These are phyloP conservation scores for Chaenodraco wilsoni DNA, from an alignment of 2,797 vertebrate species.

Conservation along the genomic window DNA sequence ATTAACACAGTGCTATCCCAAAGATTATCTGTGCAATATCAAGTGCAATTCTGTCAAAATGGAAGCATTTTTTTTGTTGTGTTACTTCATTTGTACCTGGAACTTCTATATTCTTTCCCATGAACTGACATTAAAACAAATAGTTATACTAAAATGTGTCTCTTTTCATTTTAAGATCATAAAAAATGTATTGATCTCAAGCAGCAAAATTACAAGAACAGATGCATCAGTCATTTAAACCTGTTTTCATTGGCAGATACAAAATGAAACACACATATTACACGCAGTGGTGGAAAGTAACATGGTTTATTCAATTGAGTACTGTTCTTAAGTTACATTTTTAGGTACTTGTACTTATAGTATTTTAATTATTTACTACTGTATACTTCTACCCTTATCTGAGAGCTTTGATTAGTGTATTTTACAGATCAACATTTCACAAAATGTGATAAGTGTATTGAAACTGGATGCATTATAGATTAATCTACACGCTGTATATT, in stretches of 20 bases:
- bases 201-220: neutral
- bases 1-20: slow-evolving; percentile 32
- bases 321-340: neutral
- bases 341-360: neutral
- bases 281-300: neutral
- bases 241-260: neutral
- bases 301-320: neutral
- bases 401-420: neutral
- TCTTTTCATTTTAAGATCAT: neutral
- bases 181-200: neutral
- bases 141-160: neutral
- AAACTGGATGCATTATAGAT: neutral
- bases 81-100: slow-evolving; percentile 13
- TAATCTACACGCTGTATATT: neutral
- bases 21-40: slow-evolving; percentile 22
- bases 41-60: slow-evolving; percentile 8
- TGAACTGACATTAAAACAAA: slow-evolving; percentile 34
- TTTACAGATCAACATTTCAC: neutral
- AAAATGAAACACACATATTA: neutral
- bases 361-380: neutral
- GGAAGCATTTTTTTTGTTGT: neutral
- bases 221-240: neutral
- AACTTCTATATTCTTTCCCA: neutral
- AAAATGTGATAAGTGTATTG: neutral
- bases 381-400: neutral